A percentile compares a stretch with the other conserved stretches of the same genome.
These are phyloP conservation scores for Danaus plexippus DNA, from an alignment of 1,140 invertebrate genomes.

Conservation along the genomic window DNA sequence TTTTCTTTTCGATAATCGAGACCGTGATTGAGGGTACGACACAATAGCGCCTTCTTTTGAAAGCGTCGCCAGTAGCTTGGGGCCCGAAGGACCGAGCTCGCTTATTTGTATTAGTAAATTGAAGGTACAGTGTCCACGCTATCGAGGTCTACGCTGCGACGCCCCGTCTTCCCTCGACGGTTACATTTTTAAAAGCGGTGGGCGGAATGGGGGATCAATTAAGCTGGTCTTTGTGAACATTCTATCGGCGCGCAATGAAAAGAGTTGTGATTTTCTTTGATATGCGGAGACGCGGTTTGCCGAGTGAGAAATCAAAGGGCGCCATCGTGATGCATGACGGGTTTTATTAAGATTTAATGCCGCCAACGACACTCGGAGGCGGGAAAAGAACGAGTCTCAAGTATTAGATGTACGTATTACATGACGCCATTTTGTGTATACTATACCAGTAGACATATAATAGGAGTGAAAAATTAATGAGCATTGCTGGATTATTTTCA, in stretches of 20 bases:
- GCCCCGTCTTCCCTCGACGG: constrained; percentile 26
- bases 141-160: constrained; percentile 36
- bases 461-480: constrained; percentile 24
- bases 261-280: constrained; percentile 72
- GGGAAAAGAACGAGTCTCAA: constrained; percentile 70
- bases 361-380: constrained; percentile 67
- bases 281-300: constrained; percentile 66
- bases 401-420: constrained; percentile 65
- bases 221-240: constrained; percentile 64
- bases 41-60: constrained; percentile 59
- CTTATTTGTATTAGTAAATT: constrained; percentile 71
- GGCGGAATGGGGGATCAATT: constrained; percentile 57
- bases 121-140: constrained; percentile 61
- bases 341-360: constrained; percentile 71
- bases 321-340: constrained; percentile 63
- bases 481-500: constrained; percentile 10
- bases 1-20: constrained; percentile 71
- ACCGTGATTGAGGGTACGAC: constrained; percentile 59
- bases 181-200: constrained; percentile 48
- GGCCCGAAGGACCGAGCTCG: constrained; percentile 43
- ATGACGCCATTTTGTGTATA: constrained; percentile 64
- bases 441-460: constrained; percentile 30
- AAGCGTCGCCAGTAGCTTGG: constrained; percentile 46
- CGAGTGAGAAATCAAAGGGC: constrained; percentile 70
- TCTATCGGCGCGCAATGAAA: constrained; percentile 70